Percentiles rank a stretch among this genome's conserved stretches.
Conservation (phyloP, 2,888 invertebrate species). For the Eumacrocentrus americanus region DNA sequence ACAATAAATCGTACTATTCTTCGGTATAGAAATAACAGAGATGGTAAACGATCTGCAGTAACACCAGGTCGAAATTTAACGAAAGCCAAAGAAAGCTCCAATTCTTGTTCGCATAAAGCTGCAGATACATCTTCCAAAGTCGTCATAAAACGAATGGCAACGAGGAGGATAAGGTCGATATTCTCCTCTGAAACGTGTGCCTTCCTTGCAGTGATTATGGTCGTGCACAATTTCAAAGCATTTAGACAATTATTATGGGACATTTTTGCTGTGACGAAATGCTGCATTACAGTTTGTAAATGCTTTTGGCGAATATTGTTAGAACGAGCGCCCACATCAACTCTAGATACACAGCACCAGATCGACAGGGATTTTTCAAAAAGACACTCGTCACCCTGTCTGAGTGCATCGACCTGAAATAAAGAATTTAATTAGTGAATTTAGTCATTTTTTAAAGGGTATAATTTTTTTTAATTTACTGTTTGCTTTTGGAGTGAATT, state of each 20-base stretch:
- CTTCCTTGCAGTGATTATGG: conserved; percentile 40
- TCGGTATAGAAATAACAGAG: conserved; percentile 46
- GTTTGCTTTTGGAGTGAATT: conserved; percentile 37
- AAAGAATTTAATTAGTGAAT: background rate
- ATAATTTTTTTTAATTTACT: conserved; percentile 32
- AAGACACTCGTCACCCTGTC: conserved; percentile 29
- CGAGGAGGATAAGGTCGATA: conserved; percentile 45
- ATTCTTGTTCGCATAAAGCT: conserved; percentile 40
- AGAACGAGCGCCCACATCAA: conserved; percentile 41
- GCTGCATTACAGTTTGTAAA: conserved; percentile 2
- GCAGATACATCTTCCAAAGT: conserved; percentile 30
- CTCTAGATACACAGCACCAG: conserved; percentile 49
- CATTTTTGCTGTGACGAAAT: conserved; percentile 32
- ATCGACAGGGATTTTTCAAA: conserved; percentile 41
- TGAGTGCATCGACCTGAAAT: conserved; percentile 24
- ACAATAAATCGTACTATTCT: conserved; percentile 41
- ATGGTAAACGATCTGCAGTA: conserved; percentile 47
- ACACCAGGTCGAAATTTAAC: conserved; percentile 43
- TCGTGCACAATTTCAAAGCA: conserved; percentile 34
- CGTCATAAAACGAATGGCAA: conserved; percentile 41
- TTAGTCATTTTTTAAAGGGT: conserved; percentile 22
- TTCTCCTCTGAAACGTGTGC: conserved; percentile 40
- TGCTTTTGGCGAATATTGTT: conserved; percentile 40
- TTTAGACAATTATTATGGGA: conserved; percentile 26
- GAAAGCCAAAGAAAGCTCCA: conserved; percentile 45